Base-by-base conservation (phyloP, 1,140 invertebrate genomes). In the Drosophila lowei region DNA sequence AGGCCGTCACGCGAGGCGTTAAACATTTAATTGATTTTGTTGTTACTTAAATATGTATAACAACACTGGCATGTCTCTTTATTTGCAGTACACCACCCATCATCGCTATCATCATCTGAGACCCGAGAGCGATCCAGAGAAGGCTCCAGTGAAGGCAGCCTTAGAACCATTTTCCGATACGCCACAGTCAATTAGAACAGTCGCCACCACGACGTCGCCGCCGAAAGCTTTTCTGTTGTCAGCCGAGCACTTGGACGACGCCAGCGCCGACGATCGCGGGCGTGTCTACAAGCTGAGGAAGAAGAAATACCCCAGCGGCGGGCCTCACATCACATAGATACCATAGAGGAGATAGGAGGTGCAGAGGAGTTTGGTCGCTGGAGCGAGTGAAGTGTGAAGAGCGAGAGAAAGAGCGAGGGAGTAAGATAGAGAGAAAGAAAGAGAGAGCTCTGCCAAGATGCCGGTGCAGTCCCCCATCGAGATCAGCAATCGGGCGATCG, bases 401-500 rank as follows among this genome's bases (percentile, higher is more conserved):
- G 11, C 5, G 53, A 21, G 61, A 13, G 13, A 16, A 62, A 25
- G 42, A 23, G 15, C 43, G 16, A 58, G 44, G 23, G 3, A 25
- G 3, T 25, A 25, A 5, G 23, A 25, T 2, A 18, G 18, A 18
- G 18, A 2, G 18, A 18, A 52, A 54, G 54, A 42, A 30, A 30
- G 15, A 49, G n/a, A 46, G 16, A 54, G 42, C 34, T 7, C 16
- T 15, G 59, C 25, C 43, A 74, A 46, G 23, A 91, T 91, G 90
- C 84, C 90, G 30, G 92, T 93, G 21, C 93, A 93, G 76, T 93
- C 93, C 28, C 93, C 93, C n/a, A 93, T 93, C 47, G 91, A 91
- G 53, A 89, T 93, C 9, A 92, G 91, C 66, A 92, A 92, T 64
- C 92, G 92, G 44, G 91, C 92, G 46, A 92, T 91, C 63, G 92